A percentile compares a stretch with the other conserved stretches of the same genome.
Evolutionary conservation across 1,140 invertebrate species (phyloP).

Genomic region (Macrobrachium nipponense): DNA sequence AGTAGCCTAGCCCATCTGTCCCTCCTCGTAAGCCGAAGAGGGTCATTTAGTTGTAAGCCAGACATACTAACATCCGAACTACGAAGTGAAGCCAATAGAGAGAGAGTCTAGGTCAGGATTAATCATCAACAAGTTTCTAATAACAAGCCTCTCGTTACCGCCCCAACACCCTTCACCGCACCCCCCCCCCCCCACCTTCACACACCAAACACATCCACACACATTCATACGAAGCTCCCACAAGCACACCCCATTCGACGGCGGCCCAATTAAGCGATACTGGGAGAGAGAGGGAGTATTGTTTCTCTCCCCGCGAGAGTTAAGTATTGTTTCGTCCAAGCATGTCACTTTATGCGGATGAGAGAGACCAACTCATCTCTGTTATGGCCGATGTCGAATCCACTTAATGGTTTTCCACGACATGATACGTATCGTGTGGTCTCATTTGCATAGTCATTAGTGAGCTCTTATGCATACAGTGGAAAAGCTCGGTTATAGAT

Average conservation of each 20-base stretch:
- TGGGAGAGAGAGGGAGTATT: neutral
- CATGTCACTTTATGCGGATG: neutral
- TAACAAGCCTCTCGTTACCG: neutral
- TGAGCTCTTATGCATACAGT: too few species aligned
- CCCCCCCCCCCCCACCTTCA: neutral
- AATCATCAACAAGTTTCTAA: neutral
- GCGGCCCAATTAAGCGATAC: neutral
- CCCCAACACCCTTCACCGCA: neutral
- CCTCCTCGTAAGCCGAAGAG: too few species aligned
- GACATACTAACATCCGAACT: neutral
- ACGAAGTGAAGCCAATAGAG: constrained; percentile 1
- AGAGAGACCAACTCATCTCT: too few species aligned
- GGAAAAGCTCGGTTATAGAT: too few species aligned
- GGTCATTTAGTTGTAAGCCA: too few species aligned
- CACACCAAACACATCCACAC: constrained; percentile 8
- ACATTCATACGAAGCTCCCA: neutral
- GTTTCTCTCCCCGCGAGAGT: neutral
- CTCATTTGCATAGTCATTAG: too few species aligned
- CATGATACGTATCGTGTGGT: too few species aligned
- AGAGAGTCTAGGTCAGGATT: neutral
- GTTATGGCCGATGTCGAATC: too few species aligned
- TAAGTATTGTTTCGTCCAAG: neutral
- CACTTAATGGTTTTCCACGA: too few species aligned
- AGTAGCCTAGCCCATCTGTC: too few species aligned
- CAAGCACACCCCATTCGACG: neutral